Conservation (phyloP, 2,888 invertebrate species). For the Portevinia maculata region DNA sequence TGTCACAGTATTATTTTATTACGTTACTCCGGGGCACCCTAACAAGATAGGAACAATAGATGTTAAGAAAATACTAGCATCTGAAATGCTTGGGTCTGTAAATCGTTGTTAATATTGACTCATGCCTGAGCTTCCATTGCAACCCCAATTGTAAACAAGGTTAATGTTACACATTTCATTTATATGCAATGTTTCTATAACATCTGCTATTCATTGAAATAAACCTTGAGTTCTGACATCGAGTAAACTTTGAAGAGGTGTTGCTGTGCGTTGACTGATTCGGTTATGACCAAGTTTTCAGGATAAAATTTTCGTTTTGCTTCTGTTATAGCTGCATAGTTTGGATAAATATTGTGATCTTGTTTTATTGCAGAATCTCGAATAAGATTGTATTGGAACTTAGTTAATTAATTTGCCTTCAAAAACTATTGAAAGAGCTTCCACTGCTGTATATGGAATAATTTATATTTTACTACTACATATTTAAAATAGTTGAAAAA, state of each 20-base stretch:
- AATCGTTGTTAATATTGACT: too few relatives aligned
- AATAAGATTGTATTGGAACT: too few relatives aligned
- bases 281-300: conserved; percentile 16
- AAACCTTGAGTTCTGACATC: conserved; percentile 12
- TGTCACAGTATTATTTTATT: too few relatives aligned
- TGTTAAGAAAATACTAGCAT: too few relatives aligned
- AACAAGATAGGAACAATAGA: too few relatives aligned
- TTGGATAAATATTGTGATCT: too few relatives aligned
- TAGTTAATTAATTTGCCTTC: too few relatives aligned
- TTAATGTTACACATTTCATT: conserved; percentile 1
- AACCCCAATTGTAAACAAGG: neutral
- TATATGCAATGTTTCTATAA: conserved; percentile 7
- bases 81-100: too few relatives aligned
- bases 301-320: conserved; percentile 3
- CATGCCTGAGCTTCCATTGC: neutral
- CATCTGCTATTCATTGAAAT: conserved; percentile 11
- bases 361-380: too few relatives aligned
- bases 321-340: neutral
- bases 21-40: too few relatives aligned
- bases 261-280: conserved; percentile 6
- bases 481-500: neutral
- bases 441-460: conserved; percentile 1
- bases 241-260: conserved; percentile 25
- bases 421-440: conserved; percentile 15
- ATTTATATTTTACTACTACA: neutral